phyloP scores from a whole-genome alignment of 1,140 invertebrate species.

The Platorchestia sp. region DNA sequence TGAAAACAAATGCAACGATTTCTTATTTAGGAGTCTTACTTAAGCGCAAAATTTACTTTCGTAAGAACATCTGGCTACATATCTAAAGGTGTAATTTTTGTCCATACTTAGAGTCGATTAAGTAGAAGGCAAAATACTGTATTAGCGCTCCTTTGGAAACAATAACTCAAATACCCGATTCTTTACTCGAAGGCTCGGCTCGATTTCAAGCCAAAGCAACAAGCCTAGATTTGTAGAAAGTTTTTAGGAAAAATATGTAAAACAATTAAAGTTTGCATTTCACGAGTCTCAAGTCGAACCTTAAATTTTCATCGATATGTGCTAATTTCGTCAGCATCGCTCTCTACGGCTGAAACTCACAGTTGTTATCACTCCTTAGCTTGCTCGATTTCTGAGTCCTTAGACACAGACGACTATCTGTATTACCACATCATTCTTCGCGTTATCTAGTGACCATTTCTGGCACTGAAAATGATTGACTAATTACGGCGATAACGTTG shows the following conservation, averaged over 20 bases:
- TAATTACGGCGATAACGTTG: not conserved
- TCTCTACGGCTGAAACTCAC: not conserved
- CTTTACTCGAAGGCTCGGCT: not conserved
- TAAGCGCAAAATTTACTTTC: not conserved
- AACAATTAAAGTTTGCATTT: not conserved
- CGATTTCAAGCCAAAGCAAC: not conserved
- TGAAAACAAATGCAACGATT: not conserved
- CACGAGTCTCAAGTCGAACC: not conserved
- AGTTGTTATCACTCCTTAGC: not conserved
- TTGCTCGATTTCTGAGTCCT: not conserved
- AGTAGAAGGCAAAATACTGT: not conserved
- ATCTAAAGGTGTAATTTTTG: not conserved
- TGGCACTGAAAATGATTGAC: not conserved
- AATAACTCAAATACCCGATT: not conserved
- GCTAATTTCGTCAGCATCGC: not conserved
- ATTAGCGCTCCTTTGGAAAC: not conserved
- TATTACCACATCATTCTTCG: not conserved
- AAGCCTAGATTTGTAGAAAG: not conserved
- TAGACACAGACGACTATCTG: not conserved
- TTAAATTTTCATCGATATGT: not conserved
- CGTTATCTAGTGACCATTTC: not conserved
- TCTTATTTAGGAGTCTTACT: not conserved
- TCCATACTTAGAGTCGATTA: no score
- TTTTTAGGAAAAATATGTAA: not conserved
- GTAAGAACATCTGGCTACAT: not conserved